phyloP scores from a whole-genome alignment of 1,140 invertebrate species.

The Scaptomyza montana region DNA sequence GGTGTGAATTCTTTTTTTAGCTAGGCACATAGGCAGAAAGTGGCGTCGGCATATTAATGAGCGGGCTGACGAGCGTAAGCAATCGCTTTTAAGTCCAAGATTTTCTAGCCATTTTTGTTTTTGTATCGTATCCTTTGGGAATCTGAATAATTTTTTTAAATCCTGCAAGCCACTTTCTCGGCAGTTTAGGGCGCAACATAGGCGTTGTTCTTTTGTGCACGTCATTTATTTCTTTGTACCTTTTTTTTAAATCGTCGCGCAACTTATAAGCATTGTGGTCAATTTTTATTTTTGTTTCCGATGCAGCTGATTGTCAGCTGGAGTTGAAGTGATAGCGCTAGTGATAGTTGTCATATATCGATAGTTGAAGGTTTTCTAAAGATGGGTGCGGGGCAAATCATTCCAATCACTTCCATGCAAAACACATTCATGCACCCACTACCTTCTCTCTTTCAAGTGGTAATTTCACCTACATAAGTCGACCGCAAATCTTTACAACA shows the following conservation, averaged over 20 bases:
- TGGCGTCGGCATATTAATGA: conserved; percentile 10
- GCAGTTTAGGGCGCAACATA: background rate
- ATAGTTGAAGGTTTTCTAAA: too few species aligned
- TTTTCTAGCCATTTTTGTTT: conserved; percentile 20
- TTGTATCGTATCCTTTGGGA: background rate
- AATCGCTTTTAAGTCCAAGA: background rate
- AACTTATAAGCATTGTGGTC: background rate
- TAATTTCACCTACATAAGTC: too few species aligned
- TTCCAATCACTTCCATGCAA: too few species aligned
- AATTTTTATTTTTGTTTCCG: background rate
- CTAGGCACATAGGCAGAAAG: background rate
- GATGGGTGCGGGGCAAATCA: too few species aligned
- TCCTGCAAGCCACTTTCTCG: background rate
- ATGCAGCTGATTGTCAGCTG: conserved; percentile 16
- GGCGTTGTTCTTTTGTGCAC: background rate
- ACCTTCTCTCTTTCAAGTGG: too few species aligned
- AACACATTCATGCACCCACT: too few species aligned
- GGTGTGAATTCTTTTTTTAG: background rate
- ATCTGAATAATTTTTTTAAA: background rate
- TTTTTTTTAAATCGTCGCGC: conserved; percentile 4
- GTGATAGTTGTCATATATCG: too few species aligned
- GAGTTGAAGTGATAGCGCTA: background rate
- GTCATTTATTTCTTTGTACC: background rate
- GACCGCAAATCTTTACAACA: too few species aligned
- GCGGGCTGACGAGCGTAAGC: background rate